phyloP scores from a whole-genome alignment of 2,888 invertebrate species.

The Synanthedon tipuliformis region DNA sequence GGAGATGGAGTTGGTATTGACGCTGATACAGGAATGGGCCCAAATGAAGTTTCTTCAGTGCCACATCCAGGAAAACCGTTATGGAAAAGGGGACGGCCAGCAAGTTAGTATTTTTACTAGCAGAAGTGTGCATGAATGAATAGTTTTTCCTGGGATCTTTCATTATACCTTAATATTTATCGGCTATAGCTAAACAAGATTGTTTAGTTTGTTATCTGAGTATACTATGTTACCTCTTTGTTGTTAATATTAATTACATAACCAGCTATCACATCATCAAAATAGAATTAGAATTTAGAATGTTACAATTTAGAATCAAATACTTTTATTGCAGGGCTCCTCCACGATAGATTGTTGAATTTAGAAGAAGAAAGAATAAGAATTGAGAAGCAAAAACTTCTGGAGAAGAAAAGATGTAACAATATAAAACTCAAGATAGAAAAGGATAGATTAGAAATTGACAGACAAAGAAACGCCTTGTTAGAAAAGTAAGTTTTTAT shows the following conservation, averaged over 20 bases:
- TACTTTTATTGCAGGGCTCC: constrained; percentile 20
- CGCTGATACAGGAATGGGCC: constrained; percentile 24
- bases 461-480: constrained; percentile 36
- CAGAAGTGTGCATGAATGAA: too few relatives aligned
- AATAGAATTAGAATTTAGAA: too few relatives aligned
- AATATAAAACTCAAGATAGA: constrained; percentile 43
- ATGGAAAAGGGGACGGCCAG: constrained; percentile 38
- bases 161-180: too few relatives aligned
- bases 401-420: constrained; percentile 43
- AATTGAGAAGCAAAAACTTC: constrained; percentile 41
- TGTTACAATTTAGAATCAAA: not conserved
- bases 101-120: constrained; percentile 21
- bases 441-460: constrained; percentile 39
- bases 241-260: not conserved
- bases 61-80: constrained; percentile 26
- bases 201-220: too few relatives aligned
- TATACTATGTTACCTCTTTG: too few relatives aligned
- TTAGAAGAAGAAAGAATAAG: constrained; percentile 43
- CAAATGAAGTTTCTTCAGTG: constrained; percentile 37
- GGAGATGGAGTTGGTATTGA: constrained; percentile 23
- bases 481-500: constrained; percentile 32
- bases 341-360: constrained; percentile 37
- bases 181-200: too few relatives aligned
- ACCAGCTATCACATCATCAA: not conserved
- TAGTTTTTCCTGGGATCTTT: too few relatives aligned